These are phyloP conservation scores for Ametastegia equiseti DNA, from an alignment of 2,888 invertebrate species.

Conservation along the genomic window DNA sequence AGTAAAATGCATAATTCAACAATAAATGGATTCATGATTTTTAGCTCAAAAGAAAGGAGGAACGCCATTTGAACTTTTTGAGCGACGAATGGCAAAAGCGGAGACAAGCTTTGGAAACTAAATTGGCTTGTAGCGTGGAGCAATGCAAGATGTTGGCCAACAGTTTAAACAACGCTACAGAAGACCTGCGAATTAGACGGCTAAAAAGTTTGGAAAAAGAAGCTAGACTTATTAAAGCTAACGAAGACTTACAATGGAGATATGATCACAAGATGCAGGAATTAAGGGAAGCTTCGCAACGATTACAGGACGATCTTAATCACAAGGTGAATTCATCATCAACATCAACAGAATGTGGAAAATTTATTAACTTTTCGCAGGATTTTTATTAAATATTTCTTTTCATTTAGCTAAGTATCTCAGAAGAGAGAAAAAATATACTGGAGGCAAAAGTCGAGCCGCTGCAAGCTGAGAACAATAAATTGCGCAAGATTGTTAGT, in stretches of 20 bases:
- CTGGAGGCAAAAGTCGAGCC: slow-evolving; percentile 65
- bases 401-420: slow-evolving; percentile 59
- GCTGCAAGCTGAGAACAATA: slow-evolving; percentile 65
- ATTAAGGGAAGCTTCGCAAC: slow-evolving; percentile 78
- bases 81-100: slow-evolving; percentile 80
- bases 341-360: slow-evolving; percentile 68
- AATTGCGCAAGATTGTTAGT: slow-evolving; percentile 60
- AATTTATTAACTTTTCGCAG: slow-evolving; percentile 47
- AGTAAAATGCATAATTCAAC: neutral
- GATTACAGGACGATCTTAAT: slow-evolving; percentile 80
- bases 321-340: too few species aligned
- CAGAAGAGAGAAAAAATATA: slow-evolving; percentile 65
- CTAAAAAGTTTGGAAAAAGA: slow-evolving; percentile 79
- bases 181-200: slow-evolving; percentile 78
- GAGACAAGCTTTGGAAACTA: slow-evolving; percentile 78
- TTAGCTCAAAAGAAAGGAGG: slow-evolving; percentile 80
- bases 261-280: slow-evolving; percentile 80
- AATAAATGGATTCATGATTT: slow-evolving; percentile 42
- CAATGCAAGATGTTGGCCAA: slow-evolving; percentile 81
- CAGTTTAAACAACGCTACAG: slow-evolving; percentile 80
- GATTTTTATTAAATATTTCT: slow-evolving; percentile 11
- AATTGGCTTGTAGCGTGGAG: slow-evolving; percentile 79
- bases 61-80: slow-evolving; percentile 76
- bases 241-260: slow-evolving; percentile 80
- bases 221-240: slow-evolving; percentile 78